These are phyloP conservation scores for Uropetala carovei DNA, from an alignment of 2,888 invertebrate species.

Conservation along the genomic window DNA sequence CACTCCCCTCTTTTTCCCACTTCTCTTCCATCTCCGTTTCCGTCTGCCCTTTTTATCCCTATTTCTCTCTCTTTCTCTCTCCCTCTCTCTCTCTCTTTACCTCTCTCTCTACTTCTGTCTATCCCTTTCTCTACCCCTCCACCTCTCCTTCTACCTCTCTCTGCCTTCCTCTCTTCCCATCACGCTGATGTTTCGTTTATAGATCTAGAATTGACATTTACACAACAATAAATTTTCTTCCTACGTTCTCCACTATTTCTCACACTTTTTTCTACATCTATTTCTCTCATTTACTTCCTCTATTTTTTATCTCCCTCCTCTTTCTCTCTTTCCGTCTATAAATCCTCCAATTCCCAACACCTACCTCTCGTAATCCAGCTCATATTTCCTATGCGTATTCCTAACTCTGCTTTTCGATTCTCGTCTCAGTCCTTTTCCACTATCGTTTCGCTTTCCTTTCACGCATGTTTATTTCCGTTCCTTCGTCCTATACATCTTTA, in stretches of 20 bases:
- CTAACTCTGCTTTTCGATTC: not conserved
- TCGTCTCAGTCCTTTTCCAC: not conserved
- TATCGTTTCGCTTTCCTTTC: not conserved
- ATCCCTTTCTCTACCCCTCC: not conserved
- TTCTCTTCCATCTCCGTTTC: not conserved
- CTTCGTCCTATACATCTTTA: too few relatives aligned
- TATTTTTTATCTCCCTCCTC: not conserved
- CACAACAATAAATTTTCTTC: not conserved
- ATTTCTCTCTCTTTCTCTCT: not conserved
- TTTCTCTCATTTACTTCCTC: not conserved
- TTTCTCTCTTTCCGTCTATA: not conserved
- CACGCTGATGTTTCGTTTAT: not conserved
- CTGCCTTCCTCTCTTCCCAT: not conserved
- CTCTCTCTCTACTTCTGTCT: not conserved
- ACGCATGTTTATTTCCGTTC: not conserved
- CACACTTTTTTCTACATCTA: not conserved
- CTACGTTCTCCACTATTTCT: not conserved
- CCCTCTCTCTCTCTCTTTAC: not conserved
- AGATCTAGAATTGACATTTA: conserved; percentile 14
- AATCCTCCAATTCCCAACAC: not conserved
- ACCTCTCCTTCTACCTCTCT: not conserved
- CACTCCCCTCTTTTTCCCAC: not conserved
- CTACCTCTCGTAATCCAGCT: not conserved
- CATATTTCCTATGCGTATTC: not conserved
- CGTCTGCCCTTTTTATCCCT: not conserved